Base-by-base conservation (phyloP, 2,113 vertebrate genomes). In the Machaerirhynchus nigripectus region DNA sequence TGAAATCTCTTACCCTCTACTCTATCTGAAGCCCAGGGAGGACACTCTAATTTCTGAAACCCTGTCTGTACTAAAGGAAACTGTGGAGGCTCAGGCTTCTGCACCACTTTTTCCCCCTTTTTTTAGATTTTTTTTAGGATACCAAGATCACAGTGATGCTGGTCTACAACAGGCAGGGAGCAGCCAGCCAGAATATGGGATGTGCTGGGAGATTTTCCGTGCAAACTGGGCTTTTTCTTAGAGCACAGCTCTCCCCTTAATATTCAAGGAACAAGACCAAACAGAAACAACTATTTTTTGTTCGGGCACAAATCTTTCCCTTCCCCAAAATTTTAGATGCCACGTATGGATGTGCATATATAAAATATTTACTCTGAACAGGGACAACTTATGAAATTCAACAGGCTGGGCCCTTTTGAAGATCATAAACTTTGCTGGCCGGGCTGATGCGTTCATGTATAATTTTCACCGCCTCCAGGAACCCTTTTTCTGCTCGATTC, bases 1-100 rank as follows among this genome's bases (percentile, higher is more conserved):
- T 97, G 96, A 98, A 97, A 97, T 97, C 86, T 93, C 96, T 97
- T 94, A 96, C 95, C 94, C 95, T 97, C 91, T 87, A 46, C 94
- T 95, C 23, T 71, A 89, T 84, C 87, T 93, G 94, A 89, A 97
- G 79, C 96, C 95, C 96, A 97, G 89, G 56, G 95, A 97, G 96
- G 93, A 97, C 96, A 92, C 90, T 69, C 76, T 97, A 23, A 96
- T 97, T 97, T 97, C 90, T 79, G 85, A 97, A 96, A 61, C 85
- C 84, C 86, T 95, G 76, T 75, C 94, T 94, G 90, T 70, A 79
- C 61, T 86, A 77, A 93, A 95, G 87, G 73, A 97, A 95, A 90
- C 86, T 81, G 59, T 23, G 40, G 81, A 94, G 64, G 75, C 64
- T 96, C 40, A 88, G 35, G 44, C 69, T 91, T 37, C 56, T 2